Evolutionary conservation across 2,113 vertebrate genomes (phyloP).

Genomic region (Corvus cornix): DNA sequence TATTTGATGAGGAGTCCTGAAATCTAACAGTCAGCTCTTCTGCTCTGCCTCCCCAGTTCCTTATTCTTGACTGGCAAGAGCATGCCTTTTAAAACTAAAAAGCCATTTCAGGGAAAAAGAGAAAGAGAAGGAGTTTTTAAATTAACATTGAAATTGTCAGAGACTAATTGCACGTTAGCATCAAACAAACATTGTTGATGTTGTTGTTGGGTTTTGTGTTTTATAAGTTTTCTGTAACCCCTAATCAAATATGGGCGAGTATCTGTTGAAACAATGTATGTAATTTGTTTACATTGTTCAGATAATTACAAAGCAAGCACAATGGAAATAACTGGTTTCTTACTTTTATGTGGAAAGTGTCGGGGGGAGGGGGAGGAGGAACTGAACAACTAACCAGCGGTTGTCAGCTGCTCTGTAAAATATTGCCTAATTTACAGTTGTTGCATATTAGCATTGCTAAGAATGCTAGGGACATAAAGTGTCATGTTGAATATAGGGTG

Average conservation of each 20-base stretch:
- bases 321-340: constrained; percentile 74
- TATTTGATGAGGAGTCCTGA: constrained; percentile 64
- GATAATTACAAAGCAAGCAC: constrained; percentile 82
- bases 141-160: constrained; percentile 69
- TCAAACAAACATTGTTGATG: constrained; percentile 67
- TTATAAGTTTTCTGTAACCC: constrained; percentile 77
- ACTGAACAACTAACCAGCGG: constrained; percentile 58
- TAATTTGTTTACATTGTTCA: constrained; percentile 81
- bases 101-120: neutral
- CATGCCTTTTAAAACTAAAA: constrained; percentile 53
- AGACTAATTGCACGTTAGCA: constrained; percentile 76
- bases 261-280: constrained; percentile 72
- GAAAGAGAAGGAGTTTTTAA: constrained; percentile 55
- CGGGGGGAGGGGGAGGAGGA: neutral
- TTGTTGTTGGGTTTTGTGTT: constrained; percentile 62
- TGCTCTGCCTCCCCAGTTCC: constrained; percentile 45
- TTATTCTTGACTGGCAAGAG: constrained; percentile 44
- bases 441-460: constrained; percentile 70
- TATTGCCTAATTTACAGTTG: constrained; percentile 70
- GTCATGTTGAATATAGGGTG: constrained; percentile 81
- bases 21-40: constrained; percentile 49
- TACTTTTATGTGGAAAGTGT: constrained; percentile 65
- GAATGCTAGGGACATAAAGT: constrained; percentile 75
- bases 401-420: constrained; percentile 72
- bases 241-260: constrained; percentile 75